Evolutionary conservation across 2,888 invertebrate genomes (phyloP), one percentile per base, ranked within the genome.

Genomic region (Melinaea marsaeus): DNA sequence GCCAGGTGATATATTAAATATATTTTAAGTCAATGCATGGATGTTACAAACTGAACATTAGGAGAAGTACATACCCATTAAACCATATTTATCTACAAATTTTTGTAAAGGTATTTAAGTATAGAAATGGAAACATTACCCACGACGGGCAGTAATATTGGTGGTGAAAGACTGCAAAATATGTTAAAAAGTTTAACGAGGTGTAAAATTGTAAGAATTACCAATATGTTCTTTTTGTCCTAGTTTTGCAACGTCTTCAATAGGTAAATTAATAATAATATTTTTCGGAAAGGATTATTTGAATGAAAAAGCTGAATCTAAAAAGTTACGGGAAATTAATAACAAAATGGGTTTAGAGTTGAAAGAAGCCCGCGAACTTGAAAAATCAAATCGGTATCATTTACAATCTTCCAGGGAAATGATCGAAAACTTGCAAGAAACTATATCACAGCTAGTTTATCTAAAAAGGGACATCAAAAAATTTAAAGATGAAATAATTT

Each of bases 311-410:
- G 84, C 88, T 60, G 88, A 89, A 67, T 80, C 77, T 62, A 85
- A 78, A 65, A 83, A 74, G 66, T 65, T 86, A 67, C 79, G 79
- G 33, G 87, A 88, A 71, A 71, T 74, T 22, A 87, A 87, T 69
- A 63, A 71, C 13, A 88, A 82, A 73, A 72, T 90, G 62, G 83
- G 85, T 75, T 62, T 78, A 4, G 88, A 90, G 71, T 67, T 91
- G 48, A 82, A 79, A 72, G 85, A 88, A 74, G 70, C 80, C 2
- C 79, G 81, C 6, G 89, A 91, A 71, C 74, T 85, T 58, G 89
- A 88, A 75, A 89, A 90, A 68, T 85, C 87, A 0, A 88, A 90
- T 72, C 84, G 88, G 7, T 87, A 83, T 66, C 88, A 89, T 74
- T 79, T 90, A 68, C 70, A 83, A 60, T 79, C 80, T 11, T 86